Conservation (phyloP, 2,888 invertebrate species). For the Drepana falcataria region DNA sequence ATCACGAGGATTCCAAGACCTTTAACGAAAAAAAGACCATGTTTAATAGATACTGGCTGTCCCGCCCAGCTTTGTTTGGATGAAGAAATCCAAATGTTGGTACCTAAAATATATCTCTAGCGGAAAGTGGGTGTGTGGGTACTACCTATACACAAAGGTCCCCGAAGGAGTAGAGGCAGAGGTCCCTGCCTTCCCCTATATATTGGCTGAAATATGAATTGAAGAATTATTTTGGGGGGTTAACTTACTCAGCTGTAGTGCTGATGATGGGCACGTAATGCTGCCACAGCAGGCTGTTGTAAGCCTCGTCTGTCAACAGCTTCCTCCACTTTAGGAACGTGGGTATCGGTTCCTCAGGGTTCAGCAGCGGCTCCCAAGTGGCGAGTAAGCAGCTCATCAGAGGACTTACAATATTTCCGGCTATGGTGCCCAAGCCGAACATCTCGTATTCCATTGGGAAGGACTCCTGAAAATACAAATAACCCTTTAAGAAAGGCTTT, state of each 20-base stretch:
- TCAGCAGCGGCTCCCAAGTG: slow-evolving; percentile 88
- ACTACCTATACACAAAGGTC: too few species aligned
- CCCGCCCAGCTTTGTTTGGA: too few species aligned
- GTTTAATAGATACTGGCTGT: not conserved
- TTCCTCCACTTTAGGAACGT: slow-evolving; percentile 85
- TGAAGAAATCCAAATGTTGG: too few species aligned
- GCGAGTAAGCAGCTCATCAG: slow-evolving; percentile 86
- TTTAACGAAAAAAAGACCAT: slow-evolving; percentile 24
- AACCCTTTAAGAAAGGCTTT: not conserved
- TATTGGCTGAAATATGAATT: too few species aligned
- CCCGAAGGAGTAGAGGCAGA: too few species aligned
- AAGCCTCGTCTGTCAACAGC: slow-evolving; percentile 83
- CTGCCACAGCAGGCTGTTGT: slow-evolving; percentile 92
- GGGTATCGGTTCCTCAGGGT: slow-evolving; percentile 81
- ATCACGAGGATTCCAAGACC: slow-evolving; percentile 89
- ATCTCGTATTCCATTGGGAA: slow-evolving; percentile 84
- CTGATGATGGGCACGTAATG: slow-evolving; percentile 92
- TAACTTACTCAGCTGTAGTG: slow-evolving; percentile 84
- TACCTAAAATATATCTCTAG: too few species aligned
- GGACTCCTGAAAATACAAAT: slow-evolving; percentile 35
- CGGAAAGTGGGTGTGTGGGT: too few species aligned
- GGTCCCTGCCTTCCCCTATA: too few species aligned
- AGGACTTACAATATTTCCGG: slow-evolving; percentile 90
- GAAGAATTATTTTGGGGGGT: too few species aligned
- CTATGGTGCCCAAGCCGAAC: slow-evolving; percentile 90